Conservation (phyloP, 1,140 invertebrate species). For the Papilio machaon region DNA sequence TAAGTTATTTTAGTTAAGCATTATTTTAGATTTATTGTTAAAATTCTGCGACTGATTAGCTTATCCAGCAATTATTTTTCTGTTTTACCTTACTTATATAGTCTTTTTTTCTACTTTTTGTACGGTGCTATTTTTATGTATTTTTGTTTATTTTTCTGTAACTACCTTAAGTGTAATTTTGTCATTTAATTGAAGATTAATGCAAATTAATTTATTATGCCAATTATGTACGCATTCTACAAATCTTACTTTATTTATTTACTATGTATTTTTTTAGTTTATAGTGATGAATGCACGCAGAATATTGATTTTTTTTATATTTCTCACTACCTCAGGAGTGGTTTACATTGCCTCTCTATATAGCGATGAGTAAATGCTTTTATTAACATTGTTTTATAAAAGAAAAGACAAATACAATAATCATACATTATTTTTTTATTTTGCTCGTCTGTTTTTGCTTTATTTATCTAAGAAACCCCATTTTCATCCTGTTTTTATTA, state of each 20-base stretch:
- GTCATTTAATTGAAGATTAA: neutral
- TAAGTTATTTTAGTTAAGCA: neutral
- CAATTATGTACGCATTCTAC: neutral
- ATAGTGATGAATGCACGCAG: neutral
- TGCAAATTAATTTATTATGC: neutral
- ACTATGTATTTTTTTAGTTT: too few relatives aligned
- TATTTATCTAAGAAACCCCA: neutral
- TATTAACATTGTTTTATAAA: neutral
- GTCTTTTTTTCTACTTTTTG: neutral
- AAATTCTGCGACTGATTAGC: conserved; percentile 3
- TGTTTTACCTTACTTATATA: neutral
- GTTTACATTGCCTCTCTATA: conserved; percentile 1
- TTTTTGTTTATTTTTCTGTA: neutral
- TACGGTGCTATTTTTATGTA: neutral
- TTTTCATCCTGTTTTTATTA: too few relatives aligned
- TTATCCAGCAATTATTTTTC: conserved; percentile 6
- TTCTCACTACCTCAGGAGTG: neutral
- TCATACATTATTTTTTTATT: conserved; percentile 3
- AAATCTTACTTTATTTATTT: too few relatives aligned
- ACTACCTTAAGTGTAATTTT: neutral
- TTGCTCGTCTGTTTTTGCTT: neutral
- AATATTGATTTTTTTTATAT: neutral
- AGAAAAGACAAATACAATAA: conserved; percentile 17
- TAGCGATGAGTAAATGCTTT: neutral
- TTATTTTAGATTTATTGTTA: neutral